Evolutionary conservation across 2,797 vertebrate species (phyloP).

Genomic region (Onychomys leucogaster): DNA sequence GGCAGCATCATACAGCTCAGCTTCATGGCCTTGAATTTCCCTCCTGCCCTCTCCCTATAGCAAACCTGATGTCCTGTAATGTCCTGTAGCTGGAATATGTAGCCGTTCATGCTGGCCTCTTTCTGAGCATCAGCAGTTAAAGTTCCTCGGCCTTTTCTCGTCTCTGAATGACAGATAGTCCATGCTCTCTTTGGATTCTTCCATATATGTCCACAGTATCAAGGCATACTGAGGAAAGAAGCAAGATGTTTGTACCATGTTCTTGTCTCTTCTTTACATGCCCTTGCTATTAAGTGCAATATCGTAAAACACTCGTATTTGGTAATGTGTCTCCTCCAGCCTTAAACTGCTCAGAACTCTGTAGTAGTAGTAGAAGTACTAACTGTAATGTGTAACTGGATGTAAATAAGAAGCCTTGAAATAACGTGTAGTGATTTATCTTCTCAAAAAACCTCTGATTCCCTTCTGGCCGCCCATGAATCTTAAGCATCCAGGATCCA

Average conservation of each 20-base stretch:
- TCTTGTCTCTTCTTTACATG: not conserved
- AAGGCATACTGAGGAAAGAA: not conserved
- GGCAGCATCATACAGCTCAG: rapidly evolving
- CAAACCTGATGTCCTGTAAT: not conserved
- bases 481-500: not conserved
- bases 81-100: not conserved
- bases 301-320: not conserved
- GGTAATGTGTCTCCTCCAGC: not conserved
- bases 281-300: not conserved
- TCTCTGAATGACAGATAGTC: not conserved
- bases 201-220: not conserved
- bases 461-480: not conserved
- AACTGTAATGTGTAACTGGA: not conserved
- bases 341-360: not conserved
- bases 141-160: not conserved
- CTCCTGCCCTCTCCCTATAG: not conserved
- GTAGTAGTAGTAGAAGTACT: not conserved
- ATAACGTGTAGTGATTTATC: not conserved
- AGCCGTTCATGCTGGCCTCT: not conserved
- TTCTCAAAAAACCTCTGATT: not conserved
- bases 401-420: not conserved
- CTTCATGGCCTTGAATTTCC: not conserved
- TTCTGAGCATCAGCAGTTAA: not conserved
- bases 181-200: not conserved
- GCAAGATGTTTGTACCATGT: not conserved